Evolutionary conservation across 1,140 invertebrate genomes (phyloP).

Genomic region (Manduca sexta): DNA sequence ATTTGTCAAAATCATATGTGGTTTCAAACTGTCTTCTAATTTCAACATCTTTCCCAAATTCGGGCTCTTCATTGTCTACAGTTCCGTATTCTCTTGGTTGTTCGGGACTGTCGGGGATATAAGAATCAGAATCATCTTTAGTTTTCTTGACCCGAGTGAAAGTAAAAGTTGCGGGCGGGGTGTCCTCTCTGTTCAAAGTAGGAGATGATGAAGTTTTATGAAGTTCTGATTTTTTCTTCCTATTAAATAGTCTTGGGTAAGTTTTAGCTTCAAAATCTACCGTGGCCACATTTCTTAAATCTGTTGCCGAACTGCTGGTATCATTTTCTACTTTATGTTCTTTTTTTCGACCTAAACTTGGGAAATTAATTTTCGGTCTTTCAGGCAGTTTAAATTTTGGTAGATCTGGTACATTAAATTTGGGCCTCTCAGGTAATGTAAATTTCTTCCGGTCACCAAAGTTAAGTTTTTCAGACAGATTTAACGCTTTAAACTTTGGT

Average conservation of each 20-base stretch:
- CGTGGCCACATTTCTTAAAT: conserved; percentile 63
- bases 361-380: conserved; percentile 73
- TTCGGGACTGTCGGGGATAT: conserved; percentile 47
- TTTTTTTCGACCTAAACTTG: conserved; percentile 57
- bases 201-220: conserved; percentile 61
- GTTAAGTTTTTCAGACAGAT: conserved; percentile 73
- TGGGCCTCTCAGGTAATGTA: conserved; percentile 72
- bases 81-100: conserved; percentile 59
- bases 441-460: conserved; percentile 74
- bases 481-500: conserved; percentile 76
- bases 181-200: conserved; percentile 64
- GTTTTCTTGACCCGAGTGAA: conserved; percentile 57
- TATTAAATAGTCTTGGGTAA: conserved; percentile 82
- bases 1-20: conserved; percentile 59
- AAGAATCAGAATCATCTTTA: conserved; percentile 23
- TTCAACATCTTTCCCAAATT: conserved; percentile 23
- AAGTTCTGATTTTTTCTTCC: conserved; percentile 70
- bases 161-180: conserved; percentile 62
- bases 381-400: conserved; percentile 78
- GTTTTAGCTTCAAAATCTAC: conserved; percentile 84
- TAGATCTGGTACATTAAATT: conserved; percentile 76
- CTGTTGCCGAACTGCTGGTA: conserved; percentile 45
- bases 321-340: conserved; percentile 56
- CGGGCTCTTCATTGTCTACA: conserved; percentile 33
- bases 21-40: conserved; percentile 42